Evolutionary conservation across 2,888 invertebrate genomes (phyloP).

Genomic region (Malachius bipustulatus): DNA sequence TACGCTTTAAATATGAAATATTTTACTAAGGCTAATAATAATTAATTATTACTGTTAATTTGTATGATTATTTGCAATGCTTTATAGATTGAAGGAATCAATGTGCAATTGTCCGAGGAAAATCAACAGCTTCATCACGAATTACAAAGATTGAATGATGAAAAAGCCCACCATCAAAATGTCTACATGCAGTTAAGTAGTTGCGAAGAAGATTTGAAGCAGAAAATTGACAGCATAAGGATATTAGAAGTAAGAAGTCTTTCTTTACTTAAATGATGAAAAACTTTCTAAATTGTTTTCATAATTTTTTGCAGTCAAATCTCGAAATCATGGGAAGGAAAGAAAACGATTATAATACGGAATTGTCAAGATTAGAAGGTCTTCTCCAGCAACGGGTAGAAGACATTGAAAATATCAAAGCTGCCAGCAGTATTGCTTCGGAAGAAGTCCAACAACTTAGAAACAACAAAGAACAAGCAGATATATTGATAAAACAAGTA

Average conservation of each 20-base stretch:
- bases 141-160: slow-evolving; percentile 33
- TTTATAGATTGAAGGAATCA: slow-evolving; percentile 30
- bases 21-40: too few species aligned
- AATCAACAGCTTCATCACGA: slow-evolving; percentile 37
- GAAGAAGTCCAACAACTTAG: slow-evolving; percentile 42
- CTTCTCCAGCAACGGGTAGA: slow-evolving; percentile 35
- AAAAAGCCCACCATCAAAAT: slow-evolving; percentile 27
- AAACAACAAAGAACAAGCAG: slow-evolving; percentile 42
- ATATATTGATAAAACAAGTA: slow-evolving; percentile 40
- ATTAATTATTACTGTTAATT: too few species aligned
- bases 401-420: slow-evolving; percentile 32
- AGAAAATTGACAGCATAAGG: slow-evolving; percentile 40
- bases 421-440: slow-evolving; percentile 38
- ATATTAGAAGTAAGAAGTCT: slow-evolving; percentile 16
- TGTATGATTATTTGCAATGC: too few species aligned
- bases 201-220: slow-evolving; percentile 41
- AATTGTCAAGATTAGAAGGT: slow-evolving; percentile 33
- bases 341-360: slow-evolving; percentile 45
- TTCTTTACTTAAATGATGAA: too few species aligned
- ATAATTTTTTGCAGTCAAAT: slow-evolving; percentile 9
- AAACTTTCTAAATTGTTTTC: too few species aligned
- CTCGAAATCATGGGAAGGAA: slow-evolving; percentile 20
- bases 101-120: slow-evolving; percentile 28
- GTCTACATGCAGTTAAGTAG: slow-evolving; percentile 25
- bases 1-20: too few species aligned